Evolutionary conservation across 2,113 vertebrate species (phyloP).

Genomic region (Loxodonta africana): DNA sequence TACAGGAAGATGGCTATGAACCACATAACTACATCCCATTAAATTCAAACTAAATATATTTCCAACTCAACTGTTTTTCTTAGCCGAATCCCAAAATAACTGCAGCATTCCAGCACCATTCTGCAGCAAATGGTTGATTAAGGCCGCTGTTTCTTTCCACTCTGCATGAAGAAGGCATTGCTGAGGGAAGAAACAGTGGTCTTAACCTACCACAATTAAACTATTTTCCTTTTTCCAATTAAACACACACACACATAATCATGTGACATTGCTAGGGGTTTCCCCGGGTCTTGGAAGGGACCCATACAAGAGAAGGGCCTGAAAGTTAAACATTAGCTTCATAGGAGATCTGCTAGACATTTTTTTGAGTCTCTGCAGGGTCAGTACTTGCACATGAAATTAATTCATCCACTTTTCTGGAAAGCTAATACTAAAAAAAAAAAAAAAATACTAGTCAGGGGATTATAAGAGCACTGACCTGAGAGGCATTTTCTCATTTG

Average conservation of each 20-base stretch:
- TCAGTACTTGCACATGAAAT: not conserved
- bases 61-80: conserved; percentile 43
- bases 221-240: not conserved
- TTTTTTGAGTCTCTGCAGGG: not conserved
- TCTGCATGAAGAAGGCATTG: not conserved
- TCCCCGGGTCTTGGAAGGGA: not conserved
- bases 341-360: not conserved
- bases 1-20: not conserved
- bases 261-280: not conserved
- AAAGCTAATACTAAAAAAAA: not conserved
- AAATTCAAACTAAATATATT: conserved; percentile 54
- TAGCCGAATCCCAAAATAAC: conserved; percentile 58
- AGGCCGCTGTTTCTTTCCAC: not conserved
- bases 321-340: not conserved
- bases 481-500: not conserved
- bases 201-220: conserved; percentile 4
- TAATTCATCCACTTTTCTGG: not conserved
- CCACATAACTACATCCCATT: conserved; percentile 6
- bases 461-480: not conserved
- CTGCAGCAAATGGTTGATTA: not conserved
- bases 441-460: not conserved
- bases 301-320: not conserved
- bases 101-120: not conserved
- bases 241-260: not conserved
- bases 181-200: not conserved